Base-by-base conservation (phyloP, 1,140 invertebrate genomes). In the Cylas formicarius region DNA sequence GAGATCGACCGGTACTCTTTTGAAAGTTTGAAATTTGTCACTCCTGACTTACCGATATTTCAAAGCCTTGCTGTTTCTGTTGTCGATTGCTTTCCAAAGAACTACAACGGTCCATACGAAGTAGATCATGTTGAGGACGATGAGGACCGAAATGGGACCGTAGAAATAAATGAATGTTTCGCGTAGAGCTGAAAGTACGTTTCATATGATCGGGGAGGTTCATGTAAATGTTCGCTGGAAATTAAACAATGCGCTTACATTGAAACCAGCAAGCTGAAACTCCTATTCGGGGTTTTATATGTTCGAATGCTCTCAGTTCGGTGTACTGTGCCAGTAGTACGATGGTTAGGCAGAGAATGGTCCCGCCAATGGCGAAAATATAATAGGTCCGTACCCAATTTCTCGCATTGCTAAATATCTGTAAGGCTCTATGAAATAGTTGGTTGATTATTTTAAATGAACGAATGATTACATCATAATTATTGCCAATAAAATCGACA, bases 131-230 rank as follows among this genome's bases (percentile, higher is more conserved):
- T 82, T 84, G 2, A 70, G 35, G 0, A 65, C 43, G 4, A 82
- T 57, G 6, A 82, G 56, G 10, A 74, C 33, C 0, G 70, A 60
- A 1, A 82, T 70, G 0, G 80, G 80, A 2, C 75, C 77, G 52
- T 81, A 81, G 56, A 82, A 81, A 54, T 75, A 82, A 1, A 65
- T 66, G 74, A 77, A 80, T 0, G 67, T 72, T 51, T 73, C 70
- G 1, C 55, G 50, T 4, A 58, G 47, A 3, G 72, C 77, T 79
- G 51, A 40, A 71, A 69, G 33, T 29, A 8, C 1, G 11, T 19
- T 23, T 8, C 9, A n/a, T 35, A 36, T 22, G 14, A 32, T 31
- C 17, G 23, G 21, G 19, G 27, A n/a, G n/a, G n/a, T n/a, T n/a
- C n/a, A n/a, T n/a, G n/a, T n/a, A n/a, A n/a, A n/a, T n/a, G n/a